Evolutionary conservation across 2,888 invertebrate species (phyloP), one percentile per base, ranked within the genome.

Genomic region (Acanthosepion esculentum): DNA sequence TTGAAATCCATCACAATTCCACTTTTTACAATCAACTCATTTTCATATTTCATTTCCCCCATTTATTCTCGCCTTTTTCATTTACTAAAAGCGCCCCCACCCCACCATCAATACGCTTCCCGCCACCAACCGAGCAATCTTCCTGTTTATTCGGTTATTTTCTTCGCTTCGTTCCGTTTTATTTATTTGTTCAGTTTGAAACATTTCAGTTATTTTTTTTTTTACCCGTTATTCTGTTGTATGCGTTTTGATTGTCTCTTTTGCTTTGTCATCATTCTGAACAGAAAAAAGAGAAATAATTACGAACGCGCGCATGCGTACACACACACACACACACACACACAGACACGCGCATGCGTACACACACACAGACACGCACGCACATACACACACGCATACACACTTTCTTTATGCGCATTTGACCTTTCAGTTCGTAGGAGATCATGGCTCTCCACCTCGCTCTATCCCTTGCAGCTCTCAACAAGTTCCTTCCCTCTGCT

Each of bases 1-100:
- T 78, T 78, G 15, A 78, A 15, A 12, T n/a, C n/a, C 12, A n/a
- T n/a, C n/a, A 33, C 78, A n/a, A n/a, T 78, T 78, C 78, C n/a
- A 78, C n/a, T n/a, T 78, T 78, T 78, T 78, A n/a, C 78, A 78
- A 78, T 78, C 78, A 78, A n/a, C n/a, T 78, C 78, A 78, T 78
- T 78, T 78, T 78, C 15, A 78, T 78, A 78, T 78, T 78, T 78
- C n/a, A 33, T n/a, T 78, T 78, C n/a, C n/a, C 33, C n/a, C n/a
- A 78, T 78, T 78, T 78, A 78, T 12, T 8, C 33, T 78, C 78
- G 18, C 78, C 5, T n/a, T 33, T 78, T 78, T 78, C n/a, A 23
- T 78, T 78, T 29, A n/a, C 23, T 5, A 78, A n/a, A 78, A 78
- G n/a, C n/a, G 12, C n/a, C 12, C 0, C 15, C 18, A 12, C n/a